Evolutionary conservation across 2,888 invertebrate genomes (phyloP), one percentile per base, ranked within the genome.

Genomic region (Caenorhabditis auriculariae): DNA sequence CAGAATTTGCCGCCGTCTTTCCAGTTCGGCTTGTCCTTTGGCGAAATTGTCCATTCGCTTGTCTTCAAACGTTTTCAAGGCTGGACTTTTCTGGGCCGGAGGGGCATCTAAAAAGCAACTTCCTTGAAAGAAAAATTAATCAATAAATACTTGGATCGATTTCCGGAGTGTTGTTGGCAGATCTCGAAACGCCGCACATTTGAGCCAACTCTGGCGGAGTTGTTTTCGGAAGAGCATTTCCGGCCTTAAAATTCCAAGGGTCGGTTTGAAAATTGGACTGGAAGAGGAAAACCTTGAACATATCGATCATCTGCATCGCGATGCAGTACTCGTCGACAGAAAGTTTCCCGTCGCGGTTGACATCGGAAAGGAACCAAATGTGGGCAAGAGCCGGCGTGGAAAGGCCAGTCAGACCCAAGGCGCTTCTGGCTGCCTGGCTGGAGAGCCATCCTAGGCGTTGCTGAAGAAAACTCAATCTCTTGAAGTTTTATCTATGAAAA

Each of bases 281-380:
- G 4, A 38, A 38, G 41, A 28, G 12, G n/a, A 50, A n/a, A 28
- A 75, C 75, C 69, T 79, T 80, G 55, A 73, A 58, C 73, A 76
- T 86, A 81, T 91, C 92, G 54, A 94, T 93, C 42, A 98, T 84
- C 82, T 93, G 93, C 91, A 96, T 91, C 0, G 98, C 95, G 54
- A 98, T 85, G 9, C 95, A 93, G 82, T 98, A 98, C 84, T 98
- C 96, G 79, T 98, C 96, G 77, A 91, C 91, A 15, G 92, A 91
- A 5, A 98, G 85, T 53, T 91, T 89, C 1, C 98, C 98, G 82
- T 98, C 96, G 1, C 60, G 61, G 83, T 95, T 94, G 82, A 94
- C 88, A 83, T 96, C 96, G 0, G 95, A 87, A 24, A 96, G 84
- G 3, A 89, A 88, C 96, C 95, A 96, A 70, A 98, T 91, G 84